These are phyloP conservation scores for Apteryx mantelli DNA, from an alignment of 2,113 vertebrate genomes.

Conservation along the genomic window DNA sequence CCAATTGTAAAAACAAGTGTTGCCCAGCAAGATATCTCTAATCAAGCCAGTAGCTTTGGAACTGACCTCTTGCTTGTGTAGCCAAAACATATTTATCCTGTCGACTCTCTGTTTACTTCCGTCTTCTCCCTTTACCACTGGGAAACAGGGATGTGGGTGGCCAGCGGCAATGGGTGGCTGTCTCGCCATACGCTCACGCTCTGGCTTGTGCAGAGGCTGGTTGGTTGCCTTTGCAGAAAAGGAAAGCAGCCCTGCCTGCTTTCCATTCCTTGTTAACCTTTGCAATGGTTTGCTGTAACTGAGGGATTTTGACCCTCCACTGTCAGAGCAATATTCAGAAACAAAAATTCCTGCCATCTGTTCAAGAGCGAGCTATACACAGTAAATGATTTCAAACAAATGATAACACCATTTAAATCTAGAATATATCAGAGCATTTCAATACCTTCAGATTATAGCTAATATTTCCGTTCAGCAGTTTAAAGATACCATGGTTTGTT, in stretches of 20 bases:
- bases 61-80: not conserved
- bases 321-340: not conserved
- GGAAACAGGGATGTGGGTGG: not conserved
- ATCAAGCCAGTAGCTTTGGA: not conserved
- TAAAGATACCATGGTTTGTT: not conserved
- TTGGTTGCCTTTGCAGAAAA: not conserved
- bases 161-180: not conserved
- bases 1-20: not conserved
- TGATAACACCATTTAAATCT: not conserved
- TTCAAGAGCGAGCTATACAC: not conserved
- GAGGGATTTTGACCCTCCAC: not conserved
- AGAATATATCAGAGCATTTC: not conserved
- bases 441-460: not conserved
- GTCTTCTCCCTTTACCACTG: not conserved
- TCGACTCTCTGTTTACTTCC: not conserved
- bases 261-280: not conserved
- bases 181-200: rapidly evolving
- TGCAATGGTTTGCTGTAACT: not conserved
- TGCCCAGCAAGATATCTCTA: not conserved
- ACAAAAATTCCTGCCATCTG: not conserved
- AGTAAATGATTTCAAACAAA: not conserved
- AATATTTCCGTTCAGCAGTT: not conserved
- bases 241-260: not conserved
- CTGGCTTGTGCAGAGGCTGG: not conserved
- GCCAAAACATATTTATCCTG: not conserved